Evolutionary conservation across 2,113 vertebrate genomes (phyloP).

Genomic region (Podarcis muralis): DNA sequence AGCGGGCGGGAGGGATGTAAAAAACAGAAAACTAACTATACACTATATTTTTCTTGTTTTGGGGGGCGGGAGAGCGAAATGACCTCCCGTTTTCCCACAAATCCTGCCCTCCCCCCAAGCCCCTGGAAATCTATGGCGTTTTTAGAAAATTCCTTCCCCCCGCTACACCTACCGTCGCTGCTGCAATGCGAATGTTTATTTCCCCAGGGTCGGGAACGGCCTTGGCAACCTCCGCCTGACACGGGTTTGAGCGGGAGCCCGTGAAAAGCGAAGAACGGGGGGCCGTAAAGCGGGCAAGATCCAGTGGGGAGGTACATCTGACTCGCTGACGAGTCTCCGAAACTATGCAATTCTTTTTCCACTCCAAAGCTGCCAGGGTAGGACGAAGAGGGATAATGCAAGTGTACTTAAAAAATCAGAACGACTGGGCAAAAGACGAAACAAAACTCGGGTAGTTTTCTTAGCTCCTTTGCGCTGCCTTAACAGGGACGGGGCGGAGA

Average conservation of each 20-base stretch:
- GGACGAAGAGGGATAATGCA: neutral
- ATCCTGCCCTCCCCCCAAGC: neutral
- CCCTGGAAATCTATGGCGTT: neutral
- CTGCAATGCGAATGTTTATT: neutral
- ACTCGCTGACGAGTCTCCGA: neutral
- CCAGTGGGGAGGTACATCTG: neutral
- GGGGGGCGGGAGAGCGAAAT: too few relatives aligned
- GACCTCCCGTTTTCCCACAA: neutral
- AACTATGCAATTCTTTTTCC: slow-evolving; percentile 46
- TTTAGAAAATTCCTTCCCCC: neutral
- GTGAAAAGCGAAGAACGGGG: too few relatives aligned
- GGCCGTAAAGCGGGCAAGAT: too few relatives aligned
- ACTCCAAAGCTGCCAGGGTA: neutral
- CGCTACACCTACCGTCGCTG: neutral
- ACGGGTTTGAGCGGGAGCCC: neutral
- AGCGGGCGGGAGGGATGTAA: neutral
- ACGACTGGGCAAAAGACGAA: too few relatives aligned
- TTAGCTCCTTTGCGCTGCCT: neutral
- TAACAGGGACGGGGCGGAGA: neutral
- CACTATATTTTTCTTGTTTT: neutral
- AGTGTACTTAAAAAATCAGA: slow-evolving; percentile 25
- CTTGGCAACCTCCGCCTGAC: neutral
- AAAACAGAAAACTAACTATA: neutral
- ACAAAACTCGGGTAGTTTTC: neutral
- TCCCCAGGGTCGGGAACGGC: neutral